phyloP scores from a whole-genome alignment of 2,888 invertebrate species.

The Leucozona laternaria region DNA sequence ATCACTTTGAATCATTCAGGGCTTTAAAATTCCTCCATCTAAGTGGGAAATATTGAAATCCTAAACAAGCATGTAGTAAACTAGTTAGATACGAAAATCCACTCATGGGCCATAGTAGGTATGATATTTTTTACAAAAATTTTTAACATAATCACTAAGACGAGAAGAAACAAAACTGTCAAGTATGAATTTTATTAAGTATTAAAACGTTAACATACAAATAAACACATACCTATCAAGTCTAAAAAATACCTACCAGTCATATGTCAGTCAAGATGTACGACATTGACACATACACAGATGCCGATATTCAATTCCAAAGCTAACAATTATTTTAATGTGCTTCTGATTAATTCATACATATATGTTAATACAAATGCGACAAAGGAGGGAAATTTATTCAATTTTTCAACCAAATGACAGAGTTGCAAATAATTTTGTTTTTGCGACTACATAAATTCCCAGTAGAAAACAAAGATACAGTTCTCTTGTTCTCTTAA shows the following conservation, averaged over 20 bases:
- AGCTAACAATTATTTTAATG: constrained; percentile 35
- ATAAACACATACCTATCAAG: background rate
- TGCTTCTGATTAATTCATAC: constrained; percentile 24
- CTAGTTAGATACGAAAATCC: no score
- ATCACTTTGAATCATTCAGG: no score
- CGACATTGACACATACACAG: constrained; percentile 24
- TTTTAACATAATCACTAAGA: no score
- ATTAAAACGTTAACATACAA: background rate
- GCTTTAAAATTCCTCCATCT: no score
- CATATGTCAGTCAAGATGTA: constrained; percentile 28
- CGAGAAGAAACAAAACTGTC: no score
- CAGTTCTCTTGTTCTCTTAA: background rate
- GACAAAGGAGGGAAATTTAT: constrained; percentile 15
- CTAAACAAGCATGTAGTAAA: no score
- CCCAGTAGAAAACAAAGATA: background rate
- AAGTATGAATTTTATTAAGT: background rate
- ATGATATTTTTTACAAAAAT: no score
- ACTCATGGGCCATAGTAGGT: no score
- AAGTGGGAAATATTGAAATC: no score
- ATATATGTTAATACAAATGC: background rate
- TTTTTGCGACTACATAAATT: background rate
- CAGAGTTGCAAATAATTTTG: background rate
- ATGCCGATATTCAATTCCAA: constrained; percentile 19
- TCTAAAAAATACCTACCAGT: background rate
- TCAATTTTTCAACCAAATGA: constrained; percentile 1